Base-by-base conservation (phyloP, 2,797 vertebrate species). In the Chromis chromis region DNA sequence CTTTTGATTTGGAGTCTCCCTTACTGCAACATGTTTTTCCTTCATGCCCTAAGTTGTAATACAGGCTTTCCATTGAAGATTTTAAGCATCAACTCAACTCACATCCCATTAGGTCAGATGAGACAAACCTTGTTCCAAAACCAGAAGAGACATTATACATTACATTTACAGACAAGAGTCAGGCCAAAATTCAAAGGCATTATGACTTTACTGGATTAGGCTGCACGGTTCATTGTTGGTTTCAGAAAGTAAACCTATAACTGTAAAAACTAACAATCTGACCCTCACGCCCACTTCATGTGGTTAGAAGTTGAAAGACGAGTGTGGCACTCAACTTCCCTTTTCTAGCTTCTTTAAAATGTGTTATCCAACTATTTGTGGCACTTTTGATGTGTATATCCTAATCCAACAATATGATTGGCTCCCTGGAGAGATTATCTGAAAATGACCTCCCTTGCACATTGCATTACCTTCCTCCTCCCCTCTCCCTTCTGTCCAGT, bases 71-170 rank as follows among this genome's bases (percentile, higher is more conserved):
- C 21, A 27, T 46, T 58, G 6, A 53, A 39, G 46, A 14, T 25
- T 19, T 60, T n/a, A 4, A 39, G 10, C 8, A 11, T 39, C 16
- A 54, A 61, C 12, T 53, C 40, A 58, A 39, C 24, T 63, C 24
- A n/a, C 11, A 59, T 9, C 24, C 63, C 31, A 14, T 46, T 31
- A 66, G 59, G 27, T 36, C 10, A 65, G 48, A 64, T 55, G 4
- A 22, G 21, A 33, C 16, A 53, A 46, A 57, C 31, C 17, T 0
- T 44, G 11, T 4, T 69, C 16, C 36, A 69, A 33, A 65, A 55
- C 53, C 44, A 70, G 27, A 55, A 13, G 27, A 6, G 24, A 62
- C 44, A 55, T 69, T 19, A 69, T 1, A 6, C 24, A 2, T 24
- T 39, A 52, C 11, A 71, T 64, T 33, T 53, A 17, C 22, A 13